Conservation (phyloP, 2,113 vertebrate species). For the Alligator sinensis region DNA sequence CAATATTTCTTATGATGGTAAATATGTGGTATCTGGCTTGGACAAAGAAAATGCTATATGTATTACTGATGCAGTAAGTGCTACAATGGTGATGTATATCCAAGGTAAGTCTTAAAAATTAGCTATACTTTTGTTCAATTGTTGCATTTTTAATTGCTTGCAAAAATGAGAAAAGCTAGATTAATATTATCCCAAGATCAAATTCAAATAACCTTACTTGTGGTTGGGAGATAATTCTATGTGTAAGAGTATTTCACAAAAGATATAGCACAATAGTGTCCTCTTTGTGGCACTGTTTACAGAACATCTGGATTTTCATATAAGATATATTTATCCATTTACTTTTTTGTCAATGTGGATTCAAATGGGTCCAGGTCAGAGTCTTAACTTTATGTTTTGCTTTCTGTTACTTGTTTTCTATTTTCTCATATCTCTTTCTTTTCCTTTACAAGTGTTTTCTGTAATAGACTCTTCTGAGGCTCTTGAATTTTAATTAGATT, state of each 20-base stretch:
- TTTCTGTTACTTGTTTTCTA: neutral
- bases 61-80: conserved; percentile 60
- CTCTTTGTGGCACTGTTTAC: neutral
- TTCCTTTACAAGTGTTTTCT: neutral
- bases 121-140: neutral
- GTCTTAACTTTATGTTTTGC: neutral
- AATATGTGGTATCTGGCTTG: conserved; percentile 69
- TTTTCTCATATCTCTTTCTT: neutral
- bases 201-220: neutral
- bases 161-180: neutral
- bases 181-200: neutral
- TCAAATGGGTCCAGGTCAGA: neutral
- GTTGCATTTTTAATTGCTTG: neutral
- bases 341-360: neutral
- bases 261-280: neutral
- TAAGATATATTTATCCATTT: neutral
- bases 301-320: neutral
- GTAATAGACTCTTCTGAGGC: neutral
- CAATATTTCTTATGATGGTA: conserved; percentile 78
- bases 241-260: neutral
- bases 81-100: conserved; percentile 46
- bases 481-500: neutral
- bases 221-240: neutral
- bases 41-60: conserved; percentile 72
- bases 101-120: conserved; percentile 61